Evolutionary conservation across 2,888 invertebrate genomes (phyloP).

Genomic region (Andrena fulva): DNA sequence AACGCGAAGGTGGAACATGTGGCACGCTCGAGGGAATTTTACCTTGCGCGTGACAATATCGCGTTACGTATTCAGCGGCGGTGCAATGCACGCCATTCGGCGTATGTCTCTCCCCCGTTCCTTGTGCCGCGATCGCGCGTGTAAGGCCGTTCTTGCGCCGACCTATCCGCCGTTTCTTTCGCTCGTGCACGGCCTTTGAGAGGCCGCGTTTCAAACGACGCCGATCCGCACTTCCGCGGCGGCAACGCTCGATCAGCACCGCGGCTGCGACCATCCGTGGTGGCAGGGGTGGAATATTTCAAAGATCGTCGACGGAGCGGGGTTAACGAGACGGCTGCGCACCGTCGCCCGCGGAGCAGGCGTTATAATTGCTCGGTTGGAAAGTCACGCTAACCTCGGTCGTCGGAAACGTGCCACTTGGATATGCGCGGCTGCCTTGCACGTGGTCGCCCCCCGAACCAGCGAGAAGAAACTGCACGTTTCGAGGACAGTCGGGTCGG

Average conservation of each 20-base stretch:
- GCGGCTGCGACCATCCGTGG: neutral
- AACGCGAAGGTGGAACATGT: neutral
- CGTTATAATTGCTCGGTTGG: slow-evolving; percentile 11
- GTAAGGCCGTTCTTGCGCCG: slow-evolving; percentile 15
- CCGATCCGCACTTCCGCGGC: neutral
- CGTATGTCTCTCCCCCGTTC: slow-evolving; percentile 17
- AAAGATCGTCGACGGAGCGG: slow-evolving; percentile 15
- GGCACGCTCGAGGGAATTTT: slow-evolving; percentile 3
- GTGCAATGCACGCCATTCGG: slow-evolving; percentile 10
- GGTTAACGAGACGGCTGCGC: slow-evolving; percentile 18
- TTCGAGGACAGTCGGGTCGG: neutral
- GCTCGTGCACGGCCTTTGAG: slow-evolving; percentile 3
- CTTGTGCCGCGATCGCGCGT: slow-evolving; percentile 14
- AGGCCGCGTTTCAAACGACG: slow-evolving; percentile 45
- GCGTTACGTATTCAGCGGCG: slow-evolving; percentile 23
- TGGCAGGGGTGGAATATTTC: slow-evolving; percentile 38
- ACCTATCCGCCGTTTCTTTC: slow-evolving; percentile 41
- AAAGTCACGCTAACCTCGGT: slow-evolving; percentile 30
- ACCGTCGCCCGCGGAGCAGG: neutral
- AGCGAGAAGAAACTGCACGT: slow-evolving; percentile 21
- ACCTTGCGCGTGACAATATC: slow-evolving; percentile 36
- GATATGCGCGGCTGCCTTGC: neutral
- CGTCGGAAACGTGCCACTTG: slow-evolving; percentile 25
- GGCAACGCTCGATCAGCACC: slow-evolving; percentile 1
- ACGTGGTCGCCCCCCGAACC: slow-evolving; percentile 25